These are phyloP conservation scores for Brevipalpus yothersi DNA, from an alignment of 1,140 invertebrate genomes.

Conservation along the genomic window DNA sequence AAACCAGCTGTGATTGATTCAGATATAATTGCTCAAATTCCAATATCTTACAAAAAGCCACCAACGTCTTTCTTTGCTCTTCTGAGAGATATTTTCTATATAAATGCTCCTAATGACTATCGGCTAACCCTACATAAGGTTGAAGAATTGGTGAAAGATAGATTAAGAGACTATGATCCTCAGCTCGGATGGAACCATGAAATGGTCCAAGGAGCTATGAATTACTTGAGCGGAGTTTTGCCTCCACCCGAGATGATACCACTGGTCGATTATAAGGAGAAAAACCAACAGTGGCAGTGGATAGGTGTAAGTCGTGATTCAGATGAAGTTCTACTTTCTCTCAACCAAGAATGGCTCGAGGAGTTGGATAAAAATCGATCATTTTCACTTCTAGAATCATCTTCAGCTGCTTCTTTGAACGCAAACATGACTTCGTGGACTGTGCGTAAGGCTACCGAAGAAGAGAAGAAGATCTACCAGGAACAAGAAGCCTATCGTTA, in stretches of 20 bases:
- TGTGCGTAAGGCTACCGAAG: conserved; percentile 42
- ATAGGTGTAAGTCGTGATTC: conserved; percentile 73
- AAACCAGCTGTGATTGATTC: background rate
- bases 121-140: conserved; percentile 3
- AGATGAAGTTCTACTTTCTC: conserved; percentile 41
- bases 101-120: background rate
- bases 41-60: background rate
- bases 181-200: conserved; percentile 1
- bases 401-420: conserved; percentile 20
- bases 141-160: conserved; percentile 7
- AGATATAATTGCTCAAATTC: background rate
- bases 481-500: conserved; percentile 47
- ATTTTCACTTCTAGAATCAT: conserved; percentile 15
- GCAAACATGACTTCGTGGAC: conserved; percentile 43
- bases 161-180: background rate
- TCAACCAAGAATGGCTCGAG: conserved; percentile 50
- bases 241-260: conserved; percentile 3
- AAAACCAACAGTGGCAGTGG: conserved; percentile 53
- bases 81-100: conserved; percentile 7
- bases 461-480: conserved; percentile 51
- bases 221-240: conserved; percentile 4
- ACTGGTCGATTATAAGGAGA: conserved; percentile 49
- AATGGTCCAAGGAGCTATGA: conserved; percentile 5
- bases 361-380: conserved; percentile 23
- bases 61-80: conserved; percentile 44